phyloP scores from a whole-genome alignment of 64 coral and sea anemone species.

The Pocillopora damicornis region DNA sequence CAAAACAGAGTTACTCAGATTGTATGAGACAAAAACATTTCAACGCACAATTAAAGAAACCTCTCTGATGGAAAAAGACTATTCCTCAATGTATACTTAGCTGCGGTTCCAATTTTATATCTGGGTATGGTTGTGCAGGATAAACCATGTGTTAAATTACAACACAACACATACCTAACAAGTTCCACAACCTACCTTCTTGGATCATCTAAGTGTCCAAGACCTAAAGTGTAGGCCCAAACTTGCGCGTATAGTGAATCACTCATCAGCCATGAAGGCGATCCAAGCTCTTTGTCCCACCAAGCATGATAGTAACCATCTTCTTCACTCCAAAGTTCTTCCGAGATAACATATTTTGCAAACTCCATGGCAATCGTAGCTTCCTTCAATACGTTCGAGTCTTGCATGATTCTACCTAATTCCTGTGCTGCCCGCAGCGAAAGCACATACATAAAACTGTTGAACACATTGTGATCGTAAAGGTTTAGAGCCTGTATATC shows the following conservation, averaged over 20 bases:
- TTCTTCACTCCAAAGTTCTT: constrained; percentile 66
- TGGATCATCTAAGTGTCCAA: constrained; percentile 52
- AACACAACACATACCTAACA: background rate
- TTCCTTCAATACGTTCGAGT: constrained; percentile 4
- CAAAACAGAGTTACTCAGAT: too few species aligned
- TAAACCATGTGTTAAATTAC: too few species aligned
- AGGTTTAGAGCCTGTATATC: constrained; percentile 18
- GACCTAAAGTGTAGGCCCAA: constrained; percentile 66
- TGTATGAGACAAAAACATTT: too few species aligned
- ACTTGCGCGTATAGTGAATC: constrained; percentile 72
- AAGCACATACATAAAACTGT: constrained; percentile 69
- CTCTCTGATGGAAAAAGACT: too few species aligned
- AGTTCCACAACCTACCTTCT: background rate
- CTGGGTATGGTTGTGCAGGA: too few species aligned
- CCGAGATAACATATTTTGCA: constrained; percentile 15
- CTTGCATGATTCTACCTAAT: constrained; percentile 18
- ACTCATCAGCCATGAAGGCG: constrained; percentile 58
- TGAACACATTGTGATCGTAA: constrained; percentile 67
- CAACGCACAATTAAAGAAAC: too few species aligned
- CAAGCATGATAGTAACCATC: constrained; percentile 64
- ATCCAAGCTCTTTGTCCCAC: constrained; percentile 58
- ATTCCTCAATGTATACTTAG: too few species aligned
- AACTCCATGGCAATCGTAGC: constrained; percentile 3
- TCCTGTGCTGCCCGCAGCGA: constrained; percentile 45
- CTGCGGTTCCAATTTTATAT: too few species aligned